These are phyloP conservation scores for Chaetorhynchus papuensis DNA, from an alignment of 2,113 vertebrate species.

Conservation along the genomic window DNA sequence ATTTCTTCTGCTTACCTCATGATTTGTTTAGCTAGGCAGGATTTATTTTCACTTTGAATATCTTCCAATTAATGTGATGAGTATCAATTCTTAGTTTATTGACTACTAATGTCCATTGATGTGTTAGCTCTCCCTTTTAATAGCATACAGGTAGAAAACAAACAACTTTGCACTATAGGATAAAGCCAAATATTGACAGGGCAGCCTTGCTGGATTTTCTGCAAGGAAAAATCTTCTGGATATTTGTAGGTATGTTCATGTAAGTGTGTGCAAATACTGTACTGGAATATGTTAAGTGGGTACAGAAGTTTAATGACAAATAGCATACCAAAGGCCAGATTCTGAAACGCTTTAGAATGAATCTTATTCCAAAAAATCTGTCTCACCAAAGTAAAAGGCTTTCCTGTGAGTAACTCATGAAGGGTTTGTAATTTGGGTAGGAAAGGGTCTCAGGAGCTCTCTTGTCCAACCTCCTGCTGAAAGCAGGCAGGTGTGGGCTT, in stretches of 20 bases:
- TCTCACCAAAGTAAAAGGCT: background rate
- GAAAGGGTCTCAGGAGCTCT: background rate
- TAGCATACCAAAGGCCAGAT: background rate
- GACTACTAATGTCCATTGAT: background rate
- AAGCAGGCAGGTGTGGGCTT: background rate
- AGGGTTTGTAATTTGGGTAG: background rate
- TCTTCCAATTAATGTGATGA: background rate
- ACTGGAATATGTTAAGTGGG: background rate
- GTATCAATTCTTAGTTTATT: background rate
- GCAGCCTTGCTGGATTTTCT: background rate
- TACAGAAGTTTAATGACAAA: background rate
- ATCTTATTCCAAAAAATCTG: background rate
- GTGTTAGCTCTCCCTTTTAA: background rate
- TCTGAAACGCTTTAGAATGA: background rate
- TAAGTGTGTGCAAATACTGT: background rate
- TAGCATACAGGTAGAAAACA: background rate
- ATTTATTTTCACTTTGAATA: background rate
- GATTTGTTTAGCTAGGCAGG: background rate
- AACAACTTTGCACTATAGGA: background rate
- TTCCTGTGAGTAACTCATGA: background rate
- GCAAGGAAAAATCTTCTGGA: background rate
- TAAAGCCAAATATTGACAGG: slow-evolving; percentile 1
- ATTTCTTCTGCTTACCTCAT: accelerated
- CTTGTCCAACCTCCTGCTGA: background rate
- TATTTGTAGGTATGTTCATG: background rate